phyloP scores from a whole-genome alignment of 1,140 invertebrate species.

The Drosophila rhopaloa region DNA sequence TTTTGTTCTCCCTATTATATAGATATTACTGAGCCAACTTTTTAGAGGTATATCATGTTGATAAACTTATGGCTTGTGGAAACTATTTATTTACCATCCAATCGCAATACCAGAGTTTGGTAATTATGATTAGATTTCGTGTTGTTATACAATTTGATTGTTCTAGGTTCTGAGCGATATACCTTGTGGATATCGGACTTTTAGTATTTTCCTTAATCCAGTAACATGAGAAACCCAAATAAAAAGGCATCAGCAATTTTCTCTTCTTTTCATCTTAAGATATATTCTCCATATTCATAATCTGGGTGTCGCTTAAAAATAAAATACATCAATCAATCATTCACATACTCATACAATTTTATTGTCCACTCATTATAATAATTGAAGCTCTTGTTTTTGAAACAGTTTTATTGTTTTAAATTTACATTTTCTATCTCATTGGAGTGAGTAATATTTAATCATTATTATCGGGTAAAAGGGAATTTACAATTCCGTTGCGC shows the following conservation, averaged over 20 bases:
- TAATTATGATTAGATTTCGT: too few species aligned
- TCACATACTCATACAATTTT: conserved; percentile 64
- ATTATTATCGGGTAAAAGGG: conserved; percentile 41
- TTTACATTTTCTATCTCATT: conserved; percentile 39
- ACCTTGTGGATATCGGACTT: too few species aligned
- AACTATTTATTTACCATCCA: not conserved
- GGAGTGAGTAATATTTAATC: conserved; percentile 43
- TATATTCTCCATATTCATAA: conserved; percentile 67
- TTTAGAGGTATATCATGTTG: too few species aligned
- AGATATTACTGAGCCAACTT: too few species aligned
- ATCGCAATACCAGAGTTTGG: too few species aligned
- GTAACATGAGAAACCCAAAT: not conserved
- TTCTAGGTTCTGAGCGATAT: too few species aligned
- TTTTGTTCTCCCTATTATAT: too few species aligned
- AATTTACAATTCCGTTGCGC: conserved; percentile 37
- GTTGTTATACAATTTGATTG: too few species aligned
- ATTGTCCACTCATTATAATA: conserved; percentile 73
- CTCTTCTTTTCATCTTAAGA: conserved; percentile 28
- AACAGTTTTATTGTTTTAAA: conserved; percentile 41
- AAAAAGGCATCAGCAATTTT: not conserved
- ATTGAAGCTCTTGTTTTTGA: conserved; percentile 69
- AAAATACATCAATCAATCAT: conserved; percentile 65
- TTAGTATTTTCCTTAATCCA: not conserved
- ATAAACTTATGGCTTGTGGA: too few species aligned
- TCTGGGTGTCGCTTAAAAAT: conserved; percentile 53